Evolutionary conservation across 1,140 invertebrate species (phyloP), one percentile per base, ranked within the genome.

Genomic region (Diplogasteroides magnus): DNA sequence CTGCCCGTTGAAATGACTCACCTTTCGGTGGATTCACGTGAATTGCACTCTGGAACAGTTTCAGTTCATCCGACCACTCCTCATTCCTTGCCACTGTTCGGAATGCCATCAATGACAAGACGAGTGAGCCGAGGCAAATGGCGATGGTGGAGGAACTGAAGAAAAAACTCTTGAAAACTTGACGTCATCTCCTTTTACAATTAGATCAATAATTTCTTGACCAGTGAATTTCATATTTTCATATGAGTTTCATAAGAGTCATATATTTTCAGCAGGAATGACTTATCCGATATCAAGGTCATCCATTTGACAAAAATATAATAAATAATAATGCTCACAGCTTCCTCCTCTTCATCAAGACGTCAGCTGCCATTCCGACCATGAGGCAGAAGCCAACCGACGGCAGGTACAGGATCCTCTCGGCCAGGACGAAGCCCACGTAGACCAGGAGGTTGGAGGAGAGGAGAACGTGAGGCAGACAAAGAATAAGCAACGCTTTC

Each of bases 381-480:
- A 94, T 78, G 19, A 93, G 82, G 79, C 90, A 92, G 82, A 89
- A 92, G 66, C 92, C 92, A 71, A 89, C 88, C 48, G 90, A 92
- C n/a, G 92, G 90, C 69, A 93, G 87, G 82, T 93, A 92, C 11
- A 94, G 84, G 32, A 90, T 89, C 78, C 92, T 86, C 82, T 95
- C 92, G 28, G 92, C 92, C 48, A 94, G 86, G 0, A 94, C 92
- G 86, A 95, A 94, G 27, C 92, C 92, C 37, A 48, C 37, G 19
- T 48, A 48, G 37, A 19, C 19, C 6, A 48, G 37, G 6, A 48
- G 37, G 37, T 48, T 48, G 19, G 37, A 48, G 6, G 37, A 48
- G 6, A 48, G 37, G 6, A 48, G 37, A 6, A 19, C 37, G 37
- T 48, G 37, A 57, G 55, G 29, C 48, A 27, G 32, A 23, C 55